Percentiles rank a stretch among this genome's conserved stretches.
These are phyloP conservation scores for Drosophila simulans DNA, from an alignment of 1,140 invertebrate species.

Conservation along the genomic window DNA sequence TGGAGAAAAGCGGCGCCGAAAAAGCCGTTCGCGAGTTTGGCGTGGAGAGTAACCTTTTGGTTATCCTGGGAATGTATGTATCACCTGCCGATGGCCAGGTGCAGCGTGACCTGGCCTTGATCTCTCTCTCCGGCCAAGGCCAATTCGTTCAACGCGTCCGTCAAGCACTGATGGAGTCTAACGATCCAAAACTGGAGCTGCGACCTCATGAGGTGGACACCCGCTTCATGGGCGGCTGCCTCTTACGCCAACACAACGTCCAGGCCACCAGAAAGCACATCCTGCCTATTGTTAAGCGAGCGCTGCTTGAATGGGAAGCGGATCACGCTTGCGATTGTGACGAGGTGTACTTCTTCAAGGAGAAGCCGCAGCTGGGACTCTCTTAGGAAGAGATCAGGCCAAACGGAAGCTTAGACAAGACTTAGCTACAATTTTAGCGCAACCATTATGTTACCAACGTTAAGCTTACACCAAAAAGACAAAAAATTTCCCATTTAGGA, in stretches of 20 bases:
- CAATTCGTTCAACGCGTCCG: constrained; percentile 59
- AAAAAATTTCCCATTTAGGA: constrained; percentile 12
- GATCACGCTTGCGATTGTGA: constrained; percentile 52
- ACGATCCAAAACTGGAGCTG: constrained; percentile 51
- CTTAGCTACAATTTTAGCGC: constrained; percentile 31
- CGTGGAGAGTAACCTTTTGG: constrained; percentile 74
- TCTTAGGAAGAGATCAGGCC: constrained; percentile 23
- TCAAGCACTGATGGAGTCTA: constrained; percentile 34
- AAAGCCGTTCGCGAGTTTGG: constrained; percentile 85
- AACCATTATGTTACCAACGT: constrained; percentile 10
- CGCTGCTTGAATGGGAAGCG: constrained; percentile 64
- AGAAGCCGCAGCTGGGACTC: constrained; percentile 65
- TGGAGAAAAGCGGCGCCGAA: constrained; percentile 83
- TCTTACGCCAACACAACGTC: constrained; percentile 86
- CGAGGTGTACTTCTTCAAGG: constrained; percentile 67
- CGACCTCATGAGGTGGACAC: constrained; percentile 37
- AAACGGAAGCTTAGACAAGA: constrained; percentile 11
- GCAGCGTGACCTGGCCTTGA: constrained; percentile 86
- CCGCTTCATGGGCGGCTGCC: constrained; percentile 71
- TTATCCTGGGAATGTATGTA: constrained; percentile 86
- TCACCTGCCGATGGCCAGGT: constrained; percentile 65
- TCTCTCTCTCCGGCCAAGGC: constrained; percentile 57
- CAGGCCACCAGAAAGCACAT: constrained; percentile 87
- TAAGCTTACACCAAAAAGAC: constrained; percentile 6
- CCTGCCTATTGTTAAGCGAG: constrained; percentile 86